Conservation (phyloP, 2,797 vertebrate species). For the Pyrocephalus nanus region DNA sequence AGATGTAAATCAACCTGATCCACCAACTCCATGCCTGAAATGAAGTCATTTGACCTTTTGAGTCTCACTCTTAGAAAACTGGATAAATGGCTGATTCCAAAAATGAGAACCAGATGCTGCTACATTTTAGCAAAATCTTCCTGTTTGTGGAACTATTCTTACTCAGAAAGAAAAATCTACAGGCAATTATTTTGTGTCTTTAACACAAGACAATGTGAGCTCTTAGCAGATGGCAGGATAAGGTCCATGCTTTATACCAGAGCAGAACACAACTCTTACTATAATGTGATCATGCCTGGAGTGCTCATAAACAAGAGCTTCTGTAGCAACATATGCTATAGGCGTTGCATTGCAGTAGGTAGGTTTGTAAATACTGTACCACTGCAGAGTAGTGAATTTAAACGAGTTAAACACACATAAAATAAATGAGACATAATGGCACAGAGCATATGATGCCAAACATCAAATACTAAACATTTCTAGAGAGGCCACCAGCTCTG, state of each 20-base stretch:
- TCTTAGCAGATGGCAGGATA: neutral
- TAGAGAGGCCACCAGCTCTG: neutral
- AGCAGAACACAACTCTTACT: neutral
- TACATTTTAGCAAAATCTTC: neutral
- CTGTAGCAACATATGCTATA: neutral
- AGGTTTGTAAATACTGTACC: neutral
- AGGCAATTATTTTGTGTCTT: neutral
- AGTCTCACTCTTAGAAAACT: neutral
- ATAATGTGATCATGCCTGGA: neutral
- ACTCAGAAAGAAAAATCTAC: neutral
- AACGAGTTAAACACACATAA: neutral
- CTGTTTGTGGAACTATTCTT: neutral
- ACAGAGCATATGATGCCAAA: neutral
- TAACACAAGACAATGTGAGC: neutral
- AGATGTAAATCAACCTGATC: neutral
- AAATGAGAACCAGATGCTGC: conserved; percentile 38
- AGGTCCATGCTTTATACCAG: neutral
- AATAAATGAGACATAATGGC: neutral
- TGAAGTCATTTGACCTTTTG: neutral
- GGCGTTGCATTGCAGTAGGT: neutral
- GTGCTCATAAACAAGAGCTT: neutral
- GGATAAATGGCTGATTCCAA: neutral
- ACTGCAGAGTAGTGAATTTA: neutral
- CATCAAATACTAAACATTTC: neutral
- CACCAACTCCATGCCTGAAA: neutral